Percentiles rank a stretch among this genome's conserved stretches.
These are phyloP conservation scores for Holothuria leucospilota DNA, from an alignment of 53 echinoderm and acorn worm species.

Conservation along the genomic window DNA sequence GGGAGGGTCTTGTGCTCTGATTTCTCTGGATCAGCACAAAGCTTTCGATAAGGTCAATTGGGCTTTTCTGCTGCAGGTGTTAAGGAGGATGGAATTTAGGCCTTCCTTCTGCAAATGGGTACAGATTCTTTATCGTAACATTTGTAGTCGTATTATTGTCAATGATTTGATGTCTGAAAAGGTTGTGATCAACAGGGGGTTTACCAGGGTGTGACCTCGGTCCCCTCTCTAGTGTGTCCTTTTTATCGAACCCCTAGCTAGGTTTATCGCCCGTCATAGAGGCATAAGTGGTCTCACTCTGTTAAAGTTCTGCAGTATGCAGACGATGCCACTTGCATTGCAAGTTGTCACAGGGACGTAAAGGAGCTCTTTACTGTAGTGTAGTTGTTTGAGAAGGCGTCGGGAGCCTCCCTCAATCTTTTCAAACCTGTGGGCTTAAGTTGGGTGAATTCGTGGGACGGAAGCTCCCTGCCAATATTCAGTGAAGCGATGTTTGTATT, in stretches of 20 bases:
- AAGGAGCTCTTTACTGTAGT: slow-evolving; percentile 13
- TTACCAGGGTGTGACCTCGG: slow-evolving; percentile 52
- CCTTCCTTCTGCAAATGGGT: slow-evolving; percentile 44
- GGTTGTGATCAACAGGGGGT: slow-evolving; percentile 43
- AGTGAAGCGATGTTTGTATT: slow-evolving; percentile 36
- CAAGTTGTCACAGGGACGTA: not conserved
- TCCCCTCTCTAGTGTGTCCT: slow-evolving; percentile 48
- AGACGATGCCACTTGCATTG: not conserved
- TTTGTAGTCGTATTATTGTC: slow-evolving; percentile 33
- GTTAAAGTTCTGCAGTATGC: not conserved
- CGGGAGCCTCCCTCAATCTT: slow-evolving; percentile 36
- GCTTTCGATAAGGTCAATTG: slow-evolving; percentile 63
- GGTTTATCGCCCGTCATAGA: slow-evolving; percentile 19
- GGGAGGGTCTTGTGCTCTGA: slow-evolving; percentile 34
- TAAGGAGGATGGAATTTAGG: slow-evolving; percentile 41
- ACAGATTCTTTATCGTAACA: slow-evolving; percentile 50
- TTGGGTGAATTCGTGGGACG: slow-evolving; percentile 31
- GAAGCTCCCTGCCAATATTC: slow-evolving; percentile 36
- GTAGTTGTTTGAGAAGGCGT: slow-evolving; percentile 32
- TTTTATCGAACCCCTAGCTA: slow-evolving; percentile 58
- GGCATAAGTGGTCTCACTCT: slow-evolving; percentile 23
- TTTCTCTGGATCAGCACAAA: slow-evolving; percentile 59
- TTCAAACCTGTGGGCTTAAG: slow-evolving; percentile 34
- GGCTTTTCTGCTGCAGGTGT: slow-evolving; percentile 41
- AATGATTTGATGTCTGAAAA: slow-evolving; percentile 31